phyloP scores from a whole-genome alignment of 2,888 invertebrate genomes.

The Leistus spinibarbis region DNA sequence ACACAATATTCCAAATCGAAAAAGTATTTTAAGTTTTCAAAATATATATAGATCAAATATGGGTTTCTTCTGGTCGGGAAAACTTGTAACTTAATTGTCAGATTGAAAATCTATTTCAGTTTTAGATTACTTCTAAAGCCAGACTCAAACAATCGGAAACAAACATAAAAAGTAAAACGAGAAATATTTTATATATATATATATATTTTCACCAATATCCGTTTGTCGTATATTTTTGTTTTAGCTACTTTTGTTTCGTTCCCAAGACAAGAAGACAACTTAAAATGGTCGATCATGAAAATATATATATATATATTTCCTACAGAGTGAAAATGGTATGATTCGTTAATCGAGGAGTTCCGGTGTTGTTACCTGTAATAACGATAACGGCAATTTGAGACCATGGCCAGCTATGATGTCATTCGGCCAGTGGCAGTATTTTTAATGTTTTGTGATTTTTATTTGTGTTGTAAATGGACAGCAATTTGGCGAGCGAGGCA shows the following conservation, averaged over 20 bases:
- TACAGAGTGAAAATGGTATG: neutral
- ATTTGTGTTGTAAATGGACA: constrained; percentile 29
- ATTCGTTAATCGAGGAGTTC: neutral
- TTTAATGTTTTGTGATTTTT: neutral
- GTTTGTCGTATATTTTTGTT: neutral
- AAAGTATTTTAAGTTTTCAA: neutral
- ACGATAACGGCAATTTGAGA: too few species aligned
- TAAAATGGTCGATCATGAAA: neutral
- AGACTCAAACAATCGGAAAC: neutral
- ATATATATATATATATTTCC: too few species aligned
- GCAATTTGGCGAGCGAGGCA: constrained; percentile 30
- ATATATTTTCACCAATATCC: neutral
- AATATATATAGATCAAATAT: neutral
- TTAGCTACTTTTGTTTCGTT: neutral
- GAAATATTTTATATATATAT: neutral
- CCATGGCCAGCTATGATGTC: too few species aligned
- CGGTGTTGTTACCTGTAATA: neutral
- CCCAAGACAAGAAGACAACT: neutral
- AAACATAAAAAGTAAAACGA: neutral
- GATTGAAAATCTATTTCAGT: constrained; percentile 31
- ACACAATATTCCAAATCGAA: neutral
- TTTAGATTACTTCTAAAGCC: constrained; percentile 26
- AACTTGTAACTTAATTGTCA: constrained; percentile 26
- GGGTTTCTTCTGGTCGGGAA: neutral
- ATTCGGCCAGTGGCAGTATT: neutral